Base-by-base conservation (phyloP, 2,113 vertebrate genomes). In the Phodopus roborovskii region DNA sequence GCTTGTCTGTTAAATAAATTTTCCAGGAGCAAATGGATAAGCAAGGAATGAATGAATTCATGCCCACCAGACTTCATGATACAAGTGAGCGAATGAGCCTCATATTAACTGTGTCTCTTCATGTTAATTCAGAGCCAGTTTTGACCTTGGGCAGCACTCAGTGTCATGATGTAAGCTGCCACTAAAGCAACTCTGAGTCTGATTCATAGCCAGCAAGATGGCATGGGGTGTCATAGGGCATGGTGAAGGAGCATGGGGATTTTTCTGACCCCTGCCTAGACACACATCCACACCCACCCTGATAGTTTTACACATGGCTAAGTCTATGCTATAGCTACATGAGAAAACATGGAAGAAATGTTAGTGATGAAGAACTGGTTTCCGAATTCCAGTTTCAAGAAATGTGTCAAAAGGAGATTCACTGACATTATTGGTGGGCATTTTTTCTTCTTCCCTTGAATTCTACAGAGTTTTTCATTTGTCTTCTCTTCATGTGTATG, bases 91-190 rank as follows among this genome's bases (percentile, higher is more conserved):
- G 30, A 93, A 71, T 64, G 53, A 85, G 56, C 64, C 68, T 93
- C 73, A 22, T 22, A 22, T 42, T 7, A 62, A 45, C 53, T 66
- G 20, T 68, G 88, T 64, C 70, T 89, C 50, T 89, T 42, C 39
- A 89, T 33, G 53, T 92, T 92, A 88, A 95, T 90, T 97, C 92
- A 82, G 85, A 53, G 24, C 60, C 74, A 73, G 83, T 79, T 1
- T 2, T 96, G 87, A 92, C 75, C 26, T 60, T 53, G 12, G 45
- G 58, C 70, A 12, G 20, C 0, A 1, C 73, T 88, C 94, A 92
- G 75, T 84, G 26, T 70, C 85, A 85, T 92, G 71, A 70, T 0
- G 4, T 26, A 42, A 53, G 26, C 84, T 84, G 64, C 73, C 26
- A 66, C 56, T 28, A 20, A 30, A 11, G 30, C 9, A 91, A 24